These are phyloP conservation scores for Sus cebifrons DNA, from an alignment of 2,797 vertebrate species.

Conservation along the genomic window DNA sequence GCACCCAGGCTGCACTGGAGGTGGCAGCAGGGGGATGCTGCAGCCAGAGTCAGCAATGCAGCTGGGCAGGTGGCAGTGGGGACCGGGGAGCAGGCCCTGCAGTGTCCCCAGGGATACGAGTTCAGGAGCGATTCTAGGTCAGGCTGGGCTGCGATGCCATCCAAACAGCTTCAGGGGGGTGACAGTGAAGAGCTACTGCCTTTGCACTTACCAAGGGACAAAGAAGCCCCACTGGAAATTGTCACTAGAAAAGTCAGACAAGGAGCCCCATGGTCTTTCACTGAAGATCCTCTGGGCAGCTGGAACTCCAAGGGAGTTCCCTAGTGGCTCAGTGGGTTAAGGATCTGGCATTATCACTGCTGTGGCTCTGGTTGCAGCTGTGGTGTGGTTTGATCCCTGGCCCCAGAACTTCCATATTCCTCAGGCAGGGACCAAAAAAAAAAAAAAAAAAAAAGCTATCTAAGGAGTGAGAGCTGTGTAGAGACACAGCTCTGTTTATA, in stretches of 20 bases:
- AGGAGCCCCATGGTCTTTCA: neutral
- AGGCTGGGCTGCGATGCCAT: no score
- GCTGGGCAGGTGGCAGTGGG: neutral
- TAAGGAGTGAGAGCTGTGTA: neutral
- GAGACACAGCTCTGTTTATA: neutral
- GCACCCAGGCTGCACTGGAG: neutral
- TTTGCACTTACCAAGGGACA: neutral
- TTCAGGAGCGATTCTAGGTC: neutral
- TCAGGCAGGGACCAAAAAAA: no score
- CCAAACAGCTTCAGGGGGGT: neutral
- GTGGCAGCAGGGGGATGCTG: neutral
- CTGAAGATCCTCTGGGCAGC: neutral
- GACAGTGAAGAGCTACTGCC: neutral
- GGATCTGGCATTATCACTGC: no score
- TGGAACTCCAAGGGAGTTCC: no score
- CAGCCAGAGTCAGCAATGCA: accelerated
- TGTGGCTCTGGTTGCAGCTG: no score
- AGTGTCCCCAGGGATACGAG: neutral
- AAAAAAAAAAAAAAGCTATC: neutral
- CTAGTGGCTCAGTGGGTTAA: no score
- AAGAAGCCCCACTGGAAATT: neutral
- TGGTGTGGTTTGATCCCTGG: no score
- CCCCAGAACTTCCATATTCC: no score
- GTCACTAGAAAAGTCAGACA: neutral
- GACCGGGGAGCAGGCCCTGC: neutral